These are phyloP conservation scores for Oreochromis niloticus DNA, from an alignment of 2,113 vertebrate genomes.

Conservation along the genomic window DNA sequence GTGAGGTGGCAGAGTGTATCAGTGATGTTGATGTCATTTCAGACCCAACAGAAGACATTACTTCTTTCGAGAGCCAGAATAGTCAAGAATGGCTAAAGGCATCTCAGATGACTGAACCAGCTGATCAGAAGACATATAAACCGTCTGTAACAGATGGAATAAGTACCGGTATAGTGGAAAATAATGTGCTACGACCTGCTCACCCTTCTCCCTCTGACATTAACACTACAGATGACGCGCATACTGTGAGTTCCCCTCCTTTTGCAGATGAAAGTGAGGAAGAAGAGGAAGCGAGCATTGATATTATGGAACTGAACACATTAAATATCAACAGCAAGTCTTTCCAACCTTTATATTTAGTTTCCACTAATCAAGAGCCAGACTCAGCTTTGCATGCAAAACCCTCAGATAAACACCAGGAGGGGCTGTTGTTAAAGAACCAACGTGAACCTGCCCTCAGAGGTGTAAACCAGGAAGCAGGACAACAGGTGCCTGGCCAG, in stretches of 20 bases:
- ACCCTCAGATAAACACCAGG: slow-evolving; percentile 46
- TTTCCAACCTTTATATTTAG: neutral
- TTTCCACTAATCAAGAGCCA: neutral
- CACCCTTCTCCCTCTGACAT: neutral
- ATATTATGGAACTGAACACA: neutral
- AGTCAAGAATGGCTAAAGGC: neutral
- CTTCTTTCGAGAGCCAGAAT: neutral
- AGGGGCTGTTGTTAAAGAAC: slow-evolving; percentile 29
- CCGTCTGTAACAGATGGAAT: neutral
- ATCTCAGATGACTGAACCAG: neutral
- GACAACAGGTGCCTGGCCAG: slow-evolving; percentile 68
- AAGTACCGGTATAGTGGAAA: neutral
- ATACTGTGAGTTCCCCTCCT: neutral
- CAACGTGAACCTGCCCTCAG: neutral
- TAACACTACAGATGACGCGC: neutral
- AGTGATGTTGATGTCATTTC: slow-evolving; percentile 10
- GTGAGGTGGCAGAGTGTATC: neutral
- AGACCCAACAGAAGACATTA: neutral
- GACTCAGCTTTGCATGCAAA: neutral
- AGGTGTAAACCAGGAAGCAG: slow-evolving; percentile 62
- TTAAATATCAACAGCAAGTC: slow-evolving; percentile 2
- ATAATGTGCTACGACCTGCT: neutral
- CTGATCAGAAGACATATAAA: neutral
- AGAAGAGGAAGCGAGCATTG: slow-evolving; percentile 9
- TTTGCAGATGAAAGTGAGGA: slow-evolving; percentile 37